Base-by-base conservation (phyloP, 2,113 vertebrate genomes). In the Neotoma lepida region DNA sequence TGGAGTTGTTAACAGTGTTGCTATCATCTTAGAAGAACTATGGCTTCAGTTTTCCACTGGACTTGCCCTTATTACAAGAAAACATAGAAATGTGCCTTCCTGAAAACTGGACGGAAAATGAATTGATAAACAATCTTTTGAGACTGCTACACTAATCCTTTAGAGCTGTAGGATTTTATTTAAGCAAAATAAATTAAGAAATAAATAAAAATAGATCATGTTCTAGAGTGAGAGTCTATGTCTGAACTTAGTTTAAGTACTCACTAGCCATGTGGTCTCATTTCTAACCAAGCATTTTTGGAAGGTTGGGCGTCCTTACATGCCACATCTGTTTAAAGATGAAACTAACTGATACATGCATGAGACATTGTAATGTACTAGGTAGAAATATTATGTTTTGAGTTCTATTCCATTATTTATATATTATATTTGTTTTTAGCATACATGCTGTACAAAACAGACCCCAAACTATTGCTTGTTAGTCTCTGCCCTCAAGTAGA, bases 141-240 rank as follows among this genome's bases (percentile, higher is more conserved):
- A 18, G 15, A 17, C 0, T 4, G 28, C 6, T 56, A 0, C 18
- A 1, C 24, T 28, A 35, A 15, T 13, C 13, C 46, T 20, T 9
- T 1, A 20, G 35, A 35, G 49, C 39, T 70, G 14, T 9, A 41
- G 64, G 92, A 41, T 22, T 66, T 44, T 54, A 4, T 15, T 20
- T 20, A 51, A 41, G 24, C 28, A 58, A 54, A 12, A 9, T 7
- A 30, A 66, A n/a, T n/a, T n/a, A n/a, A 12, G 7, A 63, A 58
- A 58, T 20, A 58, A 63, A 30, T 28, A 33, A 66, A 33, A 66
- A 22, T 51, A 39, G 4, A 9, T 41, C 14, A 26, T 58, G 7
- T 14, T 89, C 46, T 78, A n/a, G 9, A 15, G 5, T 73, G 17
- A 80, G 22, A 74, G 7, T 24, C 6, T 82, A 30, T 41, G 4